Evolutionary conservation across 2,888 invertebrate genomes (phyloP).

Genomic region (Eulithis prunata): DNA sequence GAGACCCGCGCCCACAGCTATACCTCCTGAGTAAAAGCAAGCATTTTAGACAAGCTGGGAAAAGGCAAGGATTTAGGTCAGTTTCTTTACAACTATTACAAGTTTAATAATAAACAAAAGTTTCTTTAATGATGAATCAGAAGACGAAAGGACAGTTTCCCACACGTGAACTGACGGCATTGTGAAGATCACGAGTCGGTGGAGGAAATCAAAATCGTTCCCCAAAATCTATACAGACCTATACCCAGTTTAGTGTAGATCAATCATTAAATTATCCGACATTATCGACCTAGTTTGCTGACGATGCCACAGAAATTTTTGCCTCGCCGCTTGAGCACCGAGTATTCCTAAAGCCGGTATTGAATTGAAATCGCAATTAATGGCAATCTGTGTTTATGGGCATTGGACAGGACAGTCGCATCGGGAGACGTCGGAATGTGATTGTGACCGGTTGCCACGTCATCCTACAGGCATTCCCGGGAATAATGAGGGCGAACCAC

Average conservation of each 20-base stretch:
- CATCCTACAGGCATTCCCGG: conserved; percentile 26
- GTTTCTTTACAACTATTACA: no score
- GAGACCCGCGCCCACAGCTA: conserved; percentile 41
- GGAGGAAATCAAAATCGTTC: no score
- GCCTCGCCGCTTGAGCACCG: neutral
- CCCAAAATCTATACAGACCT: no score
- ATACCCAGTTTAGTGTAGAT: no score
- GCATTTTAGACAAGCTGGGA: neutral
- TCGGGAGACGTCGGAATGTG: conserved; percentile 28
- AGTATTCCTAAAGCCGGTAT: neutral
- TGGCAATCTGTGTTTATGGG: conserved; percentile 23
- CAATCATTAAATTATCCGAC: no score
- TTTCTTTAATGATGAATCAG: no score
- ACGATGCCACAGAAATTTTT: neutral
- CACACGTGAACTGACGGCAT: no score
- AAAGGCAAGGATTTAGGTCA: no score
- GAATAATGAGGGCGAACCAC: conserved; percentile 21
- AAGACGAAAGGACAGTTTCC: no score
- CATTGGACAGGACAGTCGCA: conserved; percentile 18
- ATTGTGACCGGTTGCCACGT: conserved; percentile 35
- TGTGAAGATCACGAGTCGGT: no score
- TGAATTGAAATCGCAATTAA: conserved; percentile 4
- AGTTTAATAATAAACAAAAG: no score
- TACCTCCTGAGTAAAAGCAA: conserved; percentile 37
- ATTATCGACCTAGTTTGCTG: no score